Evolutionary conservation across 2,113 vertebrate genomes (phyloP).

Genomic region (Nymphicus hollandicus): DNA sequence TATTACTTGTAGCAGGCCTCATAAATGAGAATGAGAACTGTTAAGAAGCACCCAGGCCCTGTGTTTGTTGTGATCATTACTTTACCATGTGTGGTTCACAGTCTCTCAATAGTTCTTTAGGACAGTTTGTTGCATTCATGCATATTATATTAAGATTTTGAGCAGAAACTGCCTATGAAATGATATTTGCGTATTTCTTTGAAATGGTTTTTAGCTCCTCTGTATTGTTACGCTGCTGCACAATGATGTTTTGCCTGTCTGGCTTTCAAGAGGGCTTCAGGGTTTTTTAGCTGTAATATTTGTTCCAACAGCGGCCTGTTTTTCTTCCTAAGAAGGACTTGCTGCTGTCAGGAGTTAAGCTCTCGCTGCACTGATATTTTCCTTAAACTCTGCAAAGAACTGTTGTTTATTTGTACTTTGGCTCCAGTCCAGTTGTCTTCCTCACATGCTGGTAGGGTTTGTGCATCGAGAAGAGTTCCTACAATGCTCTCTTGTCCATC

Average conservation of each 20-base stretch:
- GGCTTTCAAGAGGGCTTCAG: constrained; percentile 1
- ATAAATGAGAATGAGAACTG: not conserved
- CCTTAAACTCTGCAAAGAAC: constrained; percentile 51
- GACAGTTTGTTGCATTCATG: not conserved
- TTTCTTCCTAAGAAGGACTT: constrained; percentile 69
- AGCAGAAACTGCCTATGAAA: not conserved
- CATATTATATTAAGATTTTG: not conserved
- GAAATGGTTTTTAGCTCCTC: not conserved
- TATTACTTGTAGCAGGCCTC: not conserved
- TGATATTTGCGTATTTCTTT: not conserved
- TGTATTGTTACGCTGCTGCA: not conserved
- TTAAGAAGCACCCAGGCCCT: not conserved
- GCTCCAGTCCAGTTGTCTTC: constrained; percentile 16
- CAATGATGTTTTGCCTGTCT: not conserved
- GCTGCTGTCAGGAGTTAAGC: constrained; percentile 49
- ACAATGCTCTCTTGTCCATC: not conserved
- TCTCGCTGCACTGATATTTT: constrained; percentile 38
- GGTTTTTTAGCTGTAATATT: constrained; percentile 9
- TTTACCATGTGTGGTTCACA: not conserved
- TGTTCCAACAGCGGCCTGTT: constrained; percentile 24
- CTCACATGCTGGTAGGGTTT: not conserved
- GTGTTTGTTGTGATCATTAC: not conserved
- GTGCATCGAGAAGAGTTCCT: not conserved
- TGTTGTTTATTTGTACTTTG: constrained; percentile 64
- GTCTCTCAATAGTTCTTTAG: not conserved